phyloP scores from a whole-genome alignment of 2,113 vertebrate genomes.

The Sylvia atricapilla region DNA sequence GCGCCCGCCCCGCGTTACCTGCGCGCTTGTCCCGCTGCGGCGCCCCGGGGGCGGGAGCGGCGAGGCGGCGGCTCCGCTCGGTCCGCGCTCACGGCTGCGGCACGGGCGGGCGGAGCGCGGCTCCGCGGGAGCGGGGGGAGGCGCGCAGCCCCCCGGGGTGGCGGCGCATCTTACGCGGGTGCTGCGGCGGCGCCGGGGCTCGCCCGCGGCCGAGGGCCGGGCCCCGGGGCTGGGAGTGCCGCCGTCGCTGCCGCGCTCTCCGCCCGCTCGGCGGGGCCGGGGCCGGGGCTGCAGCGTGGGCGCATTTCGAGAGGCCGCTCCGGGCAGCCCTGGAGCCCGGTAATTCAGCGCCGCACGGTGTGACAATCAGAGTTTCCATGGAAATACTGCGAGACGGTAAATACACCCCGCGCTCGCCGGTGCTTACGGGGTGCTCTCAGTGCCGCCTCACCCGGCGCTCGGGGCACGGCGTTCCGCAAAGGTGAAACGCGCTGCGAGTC shows the following conservation, averaged over 20 bases:
- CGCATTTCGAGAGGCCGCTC: background rate
- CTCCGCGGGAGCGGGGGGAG: background rate
- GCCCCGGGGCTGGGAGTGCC: background rate
- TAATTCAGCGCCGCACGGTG: background rate
- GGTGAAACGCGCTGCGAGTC: background rate
- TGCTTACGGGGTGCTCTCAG: background rate
- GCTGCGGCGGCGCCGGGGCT: background rate
- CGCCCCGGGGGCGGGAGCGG: background rate
- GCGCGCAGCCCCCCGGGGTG: background rate
- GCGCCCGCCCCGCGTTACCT: background rate
- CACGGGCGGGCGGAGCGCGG: background rate
- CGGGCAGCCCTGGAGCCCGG: background rate
- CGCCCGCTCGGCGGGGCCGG: background rate
- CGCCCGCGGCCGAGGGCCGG: background rate
- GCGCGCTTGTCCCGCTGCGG: background rate
- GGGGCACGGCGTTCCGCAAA: fast-evolving
- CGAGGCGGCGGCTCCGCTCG: background rate
- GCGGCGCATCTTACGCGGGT: background rate
- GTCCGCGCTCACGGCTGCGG: background rate
- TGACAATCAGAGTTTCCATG: conserved; percentile 36
- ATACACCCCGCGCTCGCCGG: background rate
- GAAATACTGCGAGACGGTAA: background rate
- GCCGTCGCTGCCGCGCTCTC: background rate
- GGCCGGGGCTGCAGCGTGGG: background rate
- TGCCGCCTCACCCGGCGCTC: background rate